phyloP scores from a whole-genome alignment of 1,140 invertebrate species.

The Chlorops oryzae region DNA sequence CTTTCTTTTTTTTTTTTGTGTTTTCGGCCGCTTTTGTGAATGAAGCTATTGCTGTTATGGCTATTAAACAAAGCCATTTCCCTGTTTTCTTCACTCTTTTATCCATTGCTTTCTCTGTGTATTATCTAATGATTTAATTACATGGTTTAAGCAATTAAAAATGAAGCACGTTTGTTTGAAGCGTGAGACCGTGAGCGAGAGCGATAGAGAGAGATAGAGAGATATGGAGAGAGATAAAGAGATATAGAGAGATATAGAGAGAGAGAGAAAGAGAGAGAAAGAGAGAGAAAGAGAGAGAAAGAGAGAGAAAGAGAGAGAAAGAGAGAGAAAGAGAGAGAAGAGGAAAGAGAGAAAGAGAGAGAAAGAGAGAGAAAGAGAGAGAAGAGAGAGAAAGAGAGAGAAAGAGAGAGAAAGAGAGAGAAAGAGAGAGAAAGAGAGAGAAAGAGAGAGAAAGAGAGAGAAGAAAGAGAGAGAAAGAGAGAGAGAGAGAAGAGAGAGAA shows the following conservation, averaged over 20 bases:
- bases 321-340: neutral
- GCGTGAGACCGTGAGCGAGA: no score
- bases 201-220: no score
- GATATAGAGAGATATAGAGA: neutral
- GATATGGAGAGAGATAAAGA: neutral
- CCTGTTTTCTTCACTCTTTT: no score
- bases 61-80: no score
- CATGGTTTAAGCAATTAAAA: no score
- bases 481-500: neutral
- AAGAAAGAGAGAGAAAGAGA: neutral
- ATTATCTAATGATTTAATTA: no score
- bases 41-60: no score
- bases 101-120: no score
- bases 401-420: neutral
- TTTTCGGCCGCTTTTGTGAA: no score
- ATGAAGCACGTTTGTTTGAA: no score
- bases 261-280: neutral
- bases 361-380: neutral
- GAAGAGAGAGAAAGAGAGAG: neutral
- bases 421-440: neutral
- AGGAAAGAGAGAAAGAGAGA: neutral
- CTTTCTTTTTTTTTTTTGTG: no score
- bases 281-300: neutral
- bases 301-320: neutral
- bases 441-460: neutral